Base-by-base conservation (phyloP, 2,797 vertebrate species). In the Decapterus maruadsi region DNA sequence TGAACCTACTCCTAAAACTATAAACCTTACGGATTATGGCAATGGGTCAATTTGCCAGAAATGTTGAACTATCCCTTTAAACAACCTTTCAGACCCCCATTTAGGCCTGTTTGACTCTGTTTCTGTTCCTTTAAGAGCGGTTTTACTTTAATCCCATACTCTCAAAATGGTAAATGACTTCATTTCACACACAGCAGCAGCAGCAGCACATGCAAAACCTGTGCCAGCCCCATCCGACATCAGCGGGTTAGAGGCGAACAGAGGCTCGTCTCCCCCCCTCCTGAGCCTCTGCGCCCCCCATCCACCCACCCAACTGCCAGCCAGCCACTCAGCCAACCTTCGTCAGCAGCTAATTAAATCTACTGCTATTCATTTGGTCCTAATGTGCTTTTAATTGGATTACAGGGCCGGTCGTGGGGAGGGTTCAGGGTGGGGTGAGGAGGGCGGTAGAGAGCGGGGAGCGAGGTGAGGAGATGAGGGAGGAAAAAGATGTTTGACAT, bases 341-440 rank as follows among this genome's bases (percentile, higher is more conserved):
- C 79, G 75, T 93, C 94, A 91, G 90, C 86, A 58, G 87, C 92
- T 94, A 95, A 95, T 95, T 94, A 87, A 94, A 95, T 96, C 90
- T 87, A 65, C 75, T 6, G 72, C 90, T 90, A 92, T 95, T 95
- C 91, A 93, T 94, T 95, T 95, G 88, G 85, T 77, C 86, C 83
- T 94, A 94, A 95, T 94, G 92, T 90, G 92, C 82, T 94, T 93
- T 94, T 95, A 95, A 95, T 95, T 94, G 87, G 84, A 94, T 96
- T 95, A 94, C 84, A 87, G 91, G 70, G 82, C 67, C 68, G 83
- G 93, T 93, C 87, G 78, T 68, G 78, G 88, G 88, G 86, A 88
- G 89, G 89, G 88, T 91, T 88, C 90, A 88, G 80, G 82, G 81
- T 81, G 78, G 83, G 90, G 84, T 77, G 86, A 91, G 82, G 78